Evolutionary conservation across 1,140 invertebrate genomes (phyloP), one percentile per base, ranked within the genome.

Genomic region (Drosophila sturtevanti): DNA sequence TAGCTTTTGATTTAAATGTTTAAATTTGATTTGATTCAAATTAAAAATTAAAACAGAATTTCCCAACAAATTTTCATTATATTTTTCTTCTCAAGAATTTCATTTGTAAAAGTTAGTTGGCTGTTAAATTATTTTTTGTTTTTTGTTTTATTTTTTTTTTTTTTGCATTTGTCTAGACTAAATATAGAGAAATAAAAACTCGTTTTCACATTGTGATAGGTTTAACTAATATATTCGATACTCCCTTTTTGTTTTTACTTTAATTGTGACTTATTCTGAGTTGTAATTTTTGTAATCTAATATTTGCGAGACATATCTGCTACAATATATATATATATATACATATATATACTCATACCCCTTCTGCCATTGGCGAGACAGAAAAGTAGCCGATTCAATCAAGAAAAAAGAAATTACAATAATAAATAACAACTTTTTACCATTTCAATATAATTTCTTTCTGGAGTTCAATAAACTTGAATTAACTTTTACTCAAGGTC

Each of bases 211-310:
- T 41, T 31, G 62, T 62, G 56, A 38, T 62, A 44, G 6, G 7
- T 31, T 31, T 31, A 31, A 31, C 27, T 31, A 31, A 0, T 31
- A 6, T 31, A 6, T 31, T 31, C 0, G 5, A 31, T 6, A 1
- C 27, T 31, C 2, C 7, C 27, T 31, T 6, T 31, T 7, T 31
- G 1, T 6, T 31, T 6, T 31, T 31, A 4, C 2, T 0, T 6
- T 7, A 4, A 4, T 31, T 31, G 27, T 31, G n/a, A 31, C 27
- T 31, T n/a, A n/a, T 65, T 58, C 52, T 35, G 14, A 62, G 61
- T 60, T 63, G 56, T 61, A 34, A 67, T 66, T 64, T 72, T 66
- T 87, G 82, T 87, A 86, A 87, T 72, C 62, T 67, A 86, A 86
- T 87, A 86, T 86, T 82, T 86, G 79, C 66, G 68, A 69, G 74